Conservation (phyloP, 2,888 invertebrate genomes). For the Agrotis segetum region DNA sequence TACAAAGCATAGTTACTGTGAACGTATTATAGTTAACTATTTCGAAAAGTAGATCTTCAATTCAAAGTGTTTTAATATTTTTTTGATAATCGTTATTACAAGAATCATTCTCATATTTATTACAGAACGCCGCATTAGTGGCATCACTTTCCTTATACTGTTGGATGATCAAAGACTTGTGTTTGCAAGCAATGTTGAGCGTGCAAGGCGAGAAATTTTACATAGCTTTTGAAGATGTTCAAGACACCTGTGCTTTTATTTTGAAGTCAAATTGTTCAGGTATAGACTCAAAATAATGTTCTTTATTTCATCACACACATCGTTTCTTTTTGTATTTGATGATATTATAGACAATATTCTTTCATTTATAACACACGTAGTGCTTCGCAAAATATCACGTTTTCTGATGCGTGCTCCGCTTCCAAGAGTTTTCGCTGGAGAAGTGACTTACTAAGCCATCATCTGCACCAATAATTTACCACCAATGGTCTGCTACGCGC, state of each 20-base stretch:
- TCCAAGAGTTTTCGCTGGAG: too few species aligned
- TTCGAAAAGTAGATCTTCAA: background rate
- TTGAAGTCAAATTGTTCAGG: slow-evolving; percentile 16
- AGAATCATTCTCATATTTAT: background rate
- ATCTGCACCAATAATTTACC: too few species aligned
- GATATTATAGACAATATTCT: too few species aligned
- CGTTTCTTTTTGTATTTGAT: too few species aligned
- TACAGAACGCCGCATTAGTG: slow-evolving; percentile 3
- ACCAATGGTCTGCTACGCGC: too few species aligned
- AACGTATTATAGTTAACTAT: too few species aligned
- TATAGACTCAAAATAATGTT: background rate
- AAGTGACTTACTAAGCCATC: too few species aligned
- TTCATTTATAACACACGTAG: too few species aligned
- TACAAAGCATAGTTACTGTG: too few species aligned
- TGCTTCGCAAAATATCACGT: too few species aligned
- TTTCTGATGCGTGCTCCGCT: too few species aligned
- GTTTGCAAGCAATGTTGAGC: slow-evolving; percentile 14
- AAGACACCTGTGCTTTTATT: slow-evolving; percentile 10
- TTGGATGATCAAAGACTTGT: slow-evolving; percentile 26
- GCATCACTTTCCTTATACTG: slow-evolving; percentile 14
- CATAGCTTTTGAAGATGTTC: slow-evolving; percentile 8
- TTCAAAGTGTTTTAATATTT: background rate
- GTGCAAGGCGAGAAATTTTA: slow-evolving; percentile 37
- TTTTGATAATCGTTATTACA: background rate
- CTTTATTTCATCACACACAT: too few species aligned